These are phyloP conservation scores for Characodon lateralis DNA, from an alignment of 2,797 vertebrate genomes.

Conservation along the genomic window DNA sequence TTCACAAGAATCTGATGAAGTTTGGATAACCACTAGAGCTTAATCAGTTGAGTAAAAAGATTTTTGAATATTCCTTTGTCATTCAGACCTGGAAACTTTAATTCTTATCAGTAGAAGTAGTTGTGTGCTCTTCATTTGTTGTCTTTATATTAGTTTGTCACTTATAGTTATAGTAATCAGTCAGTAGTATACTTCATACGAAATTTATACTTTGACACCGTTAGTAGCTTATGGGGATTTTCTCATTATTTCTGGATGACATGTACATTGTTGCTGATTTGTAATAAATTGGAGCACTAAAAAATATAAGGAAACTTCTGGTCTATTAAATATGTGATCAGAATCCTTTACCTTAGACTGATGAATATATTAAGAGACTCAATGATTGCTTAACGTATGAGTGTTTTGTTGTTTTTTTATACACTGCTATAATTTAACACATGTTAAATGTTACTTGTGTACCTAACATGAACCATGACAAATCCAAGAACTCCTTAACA, in stretches of 20 bases:
- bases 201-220: too few species aligned
- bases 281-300: too few species aligned
- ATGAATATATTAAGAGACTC: too few species aligned
- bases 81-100: not conserved
- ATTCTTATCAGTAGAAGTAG: not conserved
- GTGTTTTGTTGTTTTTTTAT: not conserved
- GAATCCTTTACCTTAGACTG: too few species aligned
- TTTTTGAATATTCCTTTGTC: too few species aligned
- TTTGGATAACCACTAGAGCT: not conserved
- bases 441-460: not conserved
- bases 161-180: not conserved
- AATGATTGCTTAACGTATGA: not conserved
- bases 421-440: not conserved
- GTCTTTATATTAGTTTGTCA: not conserved
- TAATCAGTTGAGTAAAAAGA: not conserved
- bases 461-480: not conserved
- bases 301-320: not conserved
- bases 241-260: too few species aligned
- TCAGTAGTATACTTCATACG: not conserved
- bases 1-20: not conserved
- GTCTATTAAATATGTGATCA: not conserved
- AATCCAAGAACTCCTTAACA: slow-evolving; percentile 5
- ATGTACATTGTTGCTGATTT: not conserved
- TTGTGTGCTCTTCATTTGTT: not conserved
- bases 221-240: too few species aligned